Base-by-base conservation (phyloP, 2,888 invertebrate genomes). In the Heliconius sara region DNA sequence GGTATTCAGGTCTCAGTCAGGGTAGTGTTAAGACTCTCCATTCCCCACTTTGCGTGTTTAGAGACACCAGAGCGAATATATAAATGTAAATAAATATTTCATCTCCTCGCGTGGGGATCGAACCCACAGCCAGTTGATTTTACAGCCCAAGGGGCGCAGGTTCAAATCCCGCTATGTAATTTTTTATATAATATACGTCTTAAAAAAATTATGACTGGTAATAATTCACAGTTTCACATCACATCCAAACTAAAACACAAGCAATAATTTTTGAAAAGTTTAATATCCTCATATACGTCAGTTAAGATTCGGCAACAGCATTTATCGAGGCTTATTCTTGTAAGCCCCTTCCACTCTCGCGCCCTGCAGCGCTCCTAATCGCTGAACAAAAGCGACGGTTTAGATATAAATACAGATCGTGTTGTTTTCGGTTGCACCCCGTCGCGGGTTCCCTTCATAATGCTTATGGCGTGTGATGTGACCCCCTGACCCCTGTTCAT, bases 381-480 rank as follows among this genome's bases (percentile, higher is more conserved):
- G 94, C 91, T 86, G 89, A 89, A 95, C 94, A 94, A 95, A 91
- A 90, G 91, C 87, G 90, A 75, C 89, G 93, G 92, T 93, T 94
- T 92, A 91, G 92, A 89, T 92, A 93, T 93, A 93, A 94, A 94
- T 93, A 94, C 93, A 94, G 91, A 93, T 93, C 94, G 93, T 91
- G 95, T 94, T 94, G 95, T 95, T 94, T 93, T 94, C 92, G 93
- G 91, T 91, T 84, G 88, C 88, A 87, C 91, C 92, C 91, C 84
- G 89, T 84, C 82, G 86, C 82, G 85, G 80, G 84, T 80, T 81
- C 85, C 85, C 87, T 87, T 84, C 86, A 10, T 60, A n/a, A 9
- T n/a, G 60, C 60, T 83, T 77, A 74, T 80, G 66, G 60, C 34
- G 73, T 73, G n/a, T 34, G 57, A 84, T 78, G 83, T 74, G 52